Evolutionary conservation across 1,140 invertebrate genomes (phyloP), one percentile per base, ranked within the genome.

Genomic region (Zaprionus lachaisei): DNA sequence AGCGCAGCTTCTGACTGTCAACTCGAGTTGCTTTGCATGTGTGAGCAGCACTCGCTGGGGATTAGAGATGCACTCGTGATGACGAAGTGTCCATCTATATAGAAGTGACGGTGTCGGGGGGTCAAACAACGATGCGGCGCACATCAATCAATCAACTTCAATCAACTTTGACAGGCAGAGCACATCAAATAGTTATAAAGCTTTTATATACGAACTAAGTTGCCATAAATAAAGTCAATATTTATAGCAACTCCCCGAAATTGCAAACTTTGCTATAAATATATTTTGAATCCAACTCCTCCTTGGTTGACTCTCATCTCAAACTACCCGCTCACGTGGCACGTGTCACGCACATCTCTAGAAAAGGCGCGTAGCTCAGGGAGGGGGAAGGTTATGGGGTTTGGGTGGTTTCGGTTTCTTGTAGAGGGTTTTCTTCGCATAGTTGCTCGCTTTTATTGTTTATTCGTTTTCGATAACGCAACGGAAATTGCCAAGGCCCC

Each of bases 381-480:
- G 20, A 4, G n/a, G 5, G 3, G 2, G 2, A n/a, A 41, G 38
- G 26, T 2, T 28, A 1, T 44, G 38, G 38, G 34, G 11, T 37
- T 14, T 47, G 38, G 38, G 38, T 47, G 41, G n/a, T 17, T 28
- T 11, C 11, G 26, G 38, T 60, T 6, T 34, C 26, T 49, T 12
- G 2, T 38, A 31, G 28, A 26, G 47, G 62, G 73, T 72, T 76
- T 75, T 60, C 68, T 76, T 72, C 73, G 73, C 61, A 72, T 76
- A 76, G 73, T 86, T 79, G 66, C 65, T 60, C 71, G 61, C 58
- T 83, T 89, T 87, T 87, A 87, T 89, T 87, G 83, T 87, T 87
- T 87, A 87, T 87, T 75, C 83, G 84, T 83, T 87, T 87, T 89
- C 84, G 83, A 87, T 87, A 83, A 83, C 77, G 77, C 80, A 83